Percentiles rank a stretch among this genome's conserved stretches.
These are phyloP conservation scores for Lasioglossum leucozonium DNA, from an alignment of 2,888 invertebrate species.

Conservation along the genomic window DNA sequence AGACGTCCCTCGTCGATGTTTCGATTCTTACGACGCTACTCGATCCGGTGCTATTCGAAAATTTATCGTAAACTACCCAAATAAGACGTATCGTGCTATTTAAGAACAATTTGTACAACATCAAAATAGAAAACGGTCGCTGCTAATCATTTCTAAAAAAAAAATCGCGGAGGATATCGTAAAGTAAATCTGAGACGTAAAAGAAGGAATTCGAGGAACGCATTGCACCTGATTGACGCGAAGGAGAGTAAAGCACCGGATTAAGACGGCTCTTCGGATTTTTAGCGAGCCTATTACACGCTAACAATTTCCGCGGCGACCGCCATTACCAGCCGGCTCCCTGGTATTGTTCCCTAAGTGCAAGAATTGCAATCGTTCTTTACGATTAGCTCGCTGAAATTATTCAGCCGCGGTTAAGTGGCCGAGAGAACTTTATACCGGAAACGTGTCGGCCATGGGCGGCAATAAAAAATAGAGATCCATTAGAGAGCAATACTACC, in stretches of 20 bases:
- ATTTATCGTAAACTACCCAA: no score
- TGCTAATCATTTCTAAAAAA: no score
- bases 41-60: no score
- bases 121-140: no score
- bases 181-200: background rate
- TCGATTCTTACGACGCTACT: no score
- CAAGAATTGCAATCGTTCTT: constrained; percentile 29
- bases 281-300: constrained; percentile 1
- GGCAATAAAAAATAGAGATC: constrained; percentile 62
- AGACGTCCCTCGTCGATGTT: background rate
- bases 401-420: constrained; percentile 38
- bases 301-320: background rate
- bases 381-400: constrained; percentile 45
- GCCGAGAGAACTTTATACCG: constrained; percentile 47
- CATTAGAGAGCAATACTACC: constrained; percentile 68
- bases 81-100: no score
- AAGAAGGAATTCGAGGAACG: background rate
- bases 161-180: background rate
- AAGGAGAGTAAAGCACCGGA: background rate
- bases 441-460: background rate
- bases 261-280: background rate
- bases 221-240: background rate
- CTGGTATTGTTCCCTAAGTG: constrained; percentile 2
- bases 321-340: background rate
- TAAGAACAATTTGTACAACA: no score